Base-by-base conservation (phyloP, 2,113 vertebrate species). In the Limanda limanda region DNA sequence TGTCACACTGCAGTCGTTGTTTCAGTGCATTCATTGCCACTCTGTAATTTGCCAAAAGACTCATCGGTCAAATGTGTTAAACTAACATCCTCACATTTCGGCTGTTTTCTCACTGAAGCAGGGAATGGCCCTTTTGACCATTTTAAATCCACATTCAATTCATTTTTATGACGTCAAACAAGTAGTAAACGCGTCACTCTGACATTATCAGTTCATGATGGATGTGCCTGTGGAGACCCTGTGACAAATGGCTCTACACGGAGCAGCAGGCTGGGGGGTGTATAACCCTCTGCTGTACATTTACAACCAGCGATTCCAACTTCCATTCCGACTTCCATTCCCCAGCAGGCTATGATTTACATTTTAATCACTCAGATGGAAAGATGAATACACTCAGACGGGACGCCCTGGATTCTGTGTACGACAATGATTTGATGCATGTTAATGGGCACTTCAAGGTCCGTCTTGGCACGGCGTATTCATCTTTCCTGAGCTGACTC, bases 401-500 rank as follows among this genome's bases (percentile, higher is more conserved):
- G 20, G 54, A 78, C 25, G 27, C 58, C 72, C 17, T 72, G 62
- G 79, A 78, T 70, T 88, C 56, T 24, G 62, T 31, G 71, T 57
- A 59, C 9, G 0, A 67, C 80, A 52, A 75, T 37, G 20, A 72
- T 60, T 51, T 61, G 67, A 83, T 89, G 68, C 68, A 76, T 74
- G 85, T 68, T 86, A 90, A 84, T 87, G 76, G 75, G 31, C 63
- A 74, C 86, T 86, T 75, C 71, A 80, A 71, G 51, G 71, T n/a
- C 67, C 3, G 25, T 45, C 67, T 51, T 31, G 21, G 27, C 27
- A 55, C 20, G 60, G 58, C 15, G 15, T 86, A 78, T 87, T 70
- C 81, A 86, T 90, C 80, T 84, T 71, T 68, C 61, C 73, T 71
- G 74, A 82, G 78, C 78, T 75, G 83, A 89, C 71, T 89, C 77